Conservation (phyloP, 1,140 invertebrate species). For the Lepidotrigona ventralis region DNA sequence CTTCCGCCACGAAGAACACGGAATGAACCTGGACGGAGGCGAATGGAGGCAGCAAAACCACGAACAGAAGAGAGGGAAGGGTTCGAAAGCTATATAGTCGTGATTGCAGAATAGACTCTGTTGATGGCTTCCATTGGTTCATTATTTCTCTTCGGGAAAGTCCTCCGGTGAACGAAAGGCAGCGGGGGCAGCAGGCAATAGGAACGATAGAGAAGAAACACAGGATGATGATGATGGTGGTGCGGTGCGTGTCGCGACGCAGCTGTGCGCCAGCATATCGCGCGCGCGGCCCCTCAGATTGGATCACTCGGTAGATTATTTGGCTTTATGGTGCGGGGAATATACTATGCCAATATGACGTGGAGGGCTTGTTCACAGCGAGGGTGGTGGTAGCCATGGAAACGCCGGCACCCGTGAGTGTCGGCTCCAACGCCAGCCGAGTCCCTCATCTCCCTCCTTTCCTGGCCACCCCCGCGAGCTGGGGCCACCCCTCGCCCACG, state of each 20-base stretch:
- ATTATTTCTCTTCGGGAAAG: background rate
- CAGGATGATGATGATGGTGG: background rate
- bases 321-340: slow-evolving; percentile 79
- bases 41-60: background rate
- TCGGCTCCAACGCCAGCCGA: slow-evolving; percentile 81
- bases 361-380: slow-evolving; percentile 80
- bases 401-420: slow-evolving; percentile 82
- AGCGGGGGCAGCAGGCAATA: background rate
- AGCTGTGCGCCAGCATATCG: slow-evolving; percentile 28
- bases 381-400: slow-evolving; percentile 80
- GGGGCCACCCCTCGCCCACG: slow-evolving; percentile 60
- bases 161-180: background rate
- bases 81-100: background rate
- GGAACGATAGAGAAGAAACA: background rate
- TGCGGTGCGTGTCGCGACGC: slow-evolving; percentile 12
- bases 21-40: background rate
- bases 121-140: background rate
- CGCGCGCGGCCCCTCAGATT: slow-evolving; percentile 58
- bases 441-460: slow-evolving; percentile 76
- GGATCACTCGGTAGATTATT: slow-evolving; percentile 79
- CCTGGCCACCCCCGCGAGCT: slow-evolving; percentile 56
- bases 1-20: background rate
- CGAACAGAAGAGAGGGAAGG: background rate
- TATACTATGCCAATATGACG: slow-evolving; percentile 80
- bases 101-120: background rate